A percentile compares a stretch with the other conserved stretches of the same genome.
Evolutionary conservation across 2,888 invertebrate species (phyloP).

Genomic region (Leptinotarsa tumamoca): DNA sequence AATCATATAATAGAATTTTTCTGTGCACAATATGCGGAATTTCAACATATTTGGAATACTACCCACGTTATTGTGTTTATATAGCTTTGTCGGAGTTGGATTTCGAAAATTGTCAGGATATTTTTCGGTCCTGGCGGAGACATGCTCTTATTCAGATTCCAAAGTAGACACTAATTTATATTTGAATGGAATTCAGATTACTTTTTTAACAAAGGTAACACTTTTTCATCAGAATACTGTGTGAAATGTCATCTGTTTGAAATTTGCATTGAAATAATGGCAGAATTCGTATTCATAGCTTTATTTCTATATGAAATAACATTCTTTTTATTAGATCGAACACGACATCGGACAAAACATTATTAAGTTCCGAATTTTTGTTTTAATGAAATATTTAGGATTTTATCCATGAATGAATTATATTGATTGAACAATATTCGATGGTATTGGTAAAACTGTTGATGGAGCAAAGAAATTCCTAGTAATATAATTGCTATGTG

Average conservation of each 20-base stretch:
- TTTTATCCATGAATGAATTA: neutral
- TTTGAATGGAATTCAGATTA: neutral
- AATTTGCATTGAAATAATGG: slow-evolving; percentile 11
- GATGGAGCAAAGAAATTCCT: too few species aligned
- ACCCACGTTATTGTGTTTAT: slow-evolving; percentile 34
- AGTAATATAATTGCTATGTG: too few species aligned
- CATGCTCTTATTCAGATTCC: neutral
- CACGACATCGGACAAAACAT: slow-evolving; percentile 4
- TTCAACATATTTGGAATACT: slow-evolving; percentile 49
- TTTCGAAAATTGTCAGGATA: slow-evolving; percentile 9
- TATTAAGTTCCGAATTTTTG: neutral
- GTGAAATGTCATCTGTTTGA: neutral
- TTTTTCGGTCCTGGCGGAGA: slow-evolving; percentile 5
- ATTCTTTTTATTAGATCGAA: neutral
- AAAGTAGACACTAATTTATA: neutral
- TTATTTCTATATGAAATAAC: slow-evolving; percentile 6
- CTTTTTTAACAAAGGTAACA: neutral
- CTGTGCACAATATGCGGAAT: slow-evolving; percentile 51
- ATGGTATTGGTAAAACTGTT: too few species aligned
- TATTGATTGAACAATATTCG: slow-evolving; percentile 11
- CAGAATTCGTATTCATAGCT: neutral
- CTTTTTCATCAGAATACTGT: neutral
- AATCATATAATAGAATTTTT: slow-evolving; percentile 57
- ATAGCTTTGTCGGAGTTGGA: slow-evolving; percentile 25
- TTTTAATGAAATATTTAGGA: neutral